Percentiles rank a stretch among this genome's conserved stretches.
Conservation (phyloP, 2,797 vertebrate genomes). For the Valencia hispanica region DNA sequence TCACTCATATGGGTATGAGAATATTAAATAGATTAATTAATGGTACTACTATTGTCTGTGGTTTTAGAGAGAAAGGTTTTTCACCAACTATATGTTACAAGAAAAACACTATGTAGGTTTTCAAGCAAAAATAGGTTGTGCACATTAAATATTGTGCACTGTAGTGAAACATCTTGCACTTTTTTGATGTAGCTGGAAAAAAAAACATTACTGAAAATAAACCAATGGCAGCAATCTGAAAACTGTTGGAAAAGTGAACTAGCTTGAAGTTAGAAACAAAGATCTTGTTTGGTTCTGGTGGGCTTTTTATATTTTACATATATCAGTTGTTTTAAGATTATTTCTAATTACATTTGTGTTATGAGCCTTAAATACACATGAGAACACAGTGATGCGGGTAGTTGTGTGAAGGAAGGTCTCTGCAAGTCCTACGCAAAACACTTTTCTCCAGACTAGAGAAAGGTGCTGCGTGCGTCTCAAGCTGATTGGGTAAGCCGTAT, state of each 20-base stretch:
- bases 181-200: background rate
- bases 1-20: slow-evolving; percentile 66
- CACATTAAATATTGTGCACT: background rate
- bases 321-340: no score
- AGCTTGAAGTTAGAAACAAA: background rate
- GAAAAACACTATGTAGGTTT: background rate
- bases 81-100: background rate
- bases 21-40: slow-evolving; percentile 77
- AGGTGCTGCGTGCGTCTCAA: no score
- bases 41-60: slow-evolving; percentile 60
- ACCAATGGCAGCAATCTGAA: background rate
- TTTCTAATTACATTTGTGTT: no score
- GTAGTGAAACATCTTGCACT: background rate
- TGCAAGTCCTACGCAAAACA: no score
- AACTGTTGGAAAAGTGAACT: background rate
- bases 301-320: background rate
- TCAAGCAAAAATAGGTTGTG: background rate
- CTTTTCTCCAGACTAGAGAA: no score
- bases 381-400: no score
- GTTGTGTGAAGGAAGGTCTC: no score
- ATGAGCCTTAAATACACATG: no score
- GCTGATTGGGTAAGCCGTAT: no score
- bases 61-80: slow-evolving; percentile 9
- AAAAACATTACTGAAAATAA: background rate
- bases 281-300: background rate